A percentile compares a stretch with the other conserved stretches of the same genome.
phyloP scores from a whole-genome alignment of 2,888 invertebrate species.

The Drosophila mayaguana region DNA sequence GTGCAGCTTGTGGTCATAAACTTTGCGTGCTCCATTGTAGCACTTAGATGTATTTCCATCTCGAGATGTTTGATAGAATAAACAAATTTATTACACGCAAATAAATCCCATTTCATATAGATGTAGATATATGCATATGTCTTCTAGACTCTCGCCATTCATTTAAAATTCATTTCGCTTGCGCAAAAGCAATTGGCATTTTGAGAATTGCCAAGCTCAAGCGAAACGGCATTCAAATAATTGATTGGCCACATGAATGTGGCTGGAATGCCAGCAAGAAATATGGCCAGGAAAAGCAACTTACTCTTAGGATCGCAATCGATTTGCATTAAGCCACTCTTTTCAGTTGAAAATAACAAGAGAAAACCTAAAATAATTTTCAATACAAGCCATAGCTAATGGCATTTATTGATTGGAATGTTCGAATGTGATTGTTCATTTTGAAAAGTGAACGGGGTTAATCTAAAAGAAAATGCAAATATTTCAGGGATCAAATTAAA shows the following conservation, averaged over 20 bases:
- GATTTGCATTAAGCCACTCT: not conserved
- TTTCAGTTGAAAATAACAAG: not conserved
- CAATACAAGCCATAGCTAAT: not conserved
- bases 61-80: slow-evolving; percentile 28
- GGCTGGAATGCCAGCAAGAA: slow-evolving; percentile 2
- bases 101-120: slow-evolving; percentile 58
- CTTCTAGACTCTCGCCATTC: slow-evolving; percentile 13
- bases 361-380: not conserved
- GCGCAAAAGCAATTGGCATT: slow-evolving; percentile 51
- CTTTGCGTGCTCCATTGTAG: slow-evolving; percentile 47
- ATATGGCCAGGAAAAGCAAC: not conserved
- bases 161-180: slow-evolving; percentile 39
- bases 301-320: not conserved
- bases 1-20: slow-evolving; percentile 53
- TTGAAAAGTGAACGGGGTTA: no score
- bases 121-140: slow-evolving; percentile 16
- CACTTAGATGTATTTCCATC: slow-evolving; percentile 66
- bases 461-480: no score
- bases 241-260: slow-evolving; percentile 35
- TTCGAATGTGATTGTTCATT: no score
- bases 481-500: no score
- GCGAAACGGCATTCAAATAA: slow-evolving; percentile 19
- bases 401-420: not conserved
- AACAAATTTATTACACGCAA: slow-evolving; percentile 62
- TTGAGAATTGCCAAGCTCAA: slow-evolving; percentile 13